Evolutionary conservation across 2,797 vertebrate genomes (phyloP), one percentile per base, ranked within the genome.

Genomic region (Dipus sagitta): DNA sequence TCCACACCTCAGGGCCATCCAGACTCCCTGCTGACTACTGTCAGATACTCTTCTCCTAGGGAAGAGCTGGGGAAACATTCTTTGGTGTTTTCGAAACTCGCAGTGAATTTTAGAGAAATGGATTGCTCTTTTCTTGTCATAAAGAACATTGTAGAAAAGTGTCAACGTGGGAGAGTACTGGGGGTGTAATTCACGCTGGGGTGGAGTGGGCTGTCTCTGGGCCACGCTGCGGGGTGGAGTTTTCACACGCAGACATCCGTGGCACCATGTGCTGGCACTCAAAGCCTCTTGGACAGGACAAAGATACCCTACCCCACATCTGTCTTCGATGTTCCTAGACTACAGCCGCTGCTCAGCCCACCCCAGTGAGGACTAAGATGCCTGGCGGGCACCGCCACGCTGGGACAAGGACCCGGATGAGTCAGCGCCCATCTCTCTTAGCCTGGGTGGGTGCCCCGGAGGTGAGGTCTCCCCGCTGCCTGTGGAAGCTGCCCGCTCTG

Each of bases 1-100:
- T 12, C 24, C 52, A 18, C 71, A 75, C 0, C 0, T 60, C 0
- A 18, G n/a, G 47, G n/a, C 47, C 4, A 4, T 26, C 62, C 20
- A 20, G 64, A 23, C 30, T 47, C 1, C 12, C 38, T 0, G 0
- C 79, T 83, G 7, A 11, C 21, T 2, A 0, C 42, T 3, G 47
- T 8, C 47, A 47, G 47, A 47, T 11, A 47, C 47, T 8, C 47
- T 47, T 47, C 8, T 1, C 76, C 58, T 0, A 42, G 0, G 0
- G 58, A 81, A 52, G 60, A 54, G 67, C 14, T 23, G 86, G 88
- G 72, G 87, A 94, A 92, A 42, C 34, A 12, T 17, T 23, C n/a
- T 64, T 12, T 14, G 52, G 52, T 58, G 0, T 26, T 72, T 83
- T 8, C 6, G 42, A 80, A 30, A 17, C 47, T 52, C 60, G 15